Conservation (phyloP, 2,797 vertebrate species). For the Notoglanidium macrostoma region DNA sequence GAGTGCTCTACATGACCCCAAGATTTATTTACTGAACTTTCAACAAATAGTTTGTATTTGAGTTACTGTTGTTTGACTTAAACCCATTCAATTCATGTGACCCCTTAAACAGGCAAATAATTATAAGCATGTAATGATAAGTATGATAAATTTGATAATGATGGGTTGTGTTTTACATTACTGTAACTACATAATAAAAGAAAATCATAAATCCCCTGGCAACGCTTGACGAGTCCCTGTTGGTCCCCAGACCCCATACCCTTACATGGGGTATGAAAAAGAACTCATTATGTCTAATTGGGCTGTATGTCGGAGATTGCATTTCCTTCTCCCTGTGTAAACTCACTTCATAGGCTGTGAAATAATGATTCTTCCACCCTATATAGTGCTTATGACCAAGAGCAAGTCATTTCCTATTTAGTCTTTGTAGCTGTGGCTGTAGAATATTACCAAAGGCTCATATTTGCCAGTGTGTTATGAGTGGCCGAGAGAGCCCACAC, state of each 20-base stretch:
- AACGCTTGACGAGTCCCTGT: background rate
- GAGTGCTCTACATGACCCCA: background rate
- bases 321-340: background rate
- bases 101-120: background rate
- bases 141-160: background rate
- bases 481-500: background rate
- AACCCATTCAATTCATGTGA: background rate
- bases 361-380: background rate
- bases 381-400: background rate
- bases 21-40: slow-evolving; percentile 3
- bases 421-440: background rate
- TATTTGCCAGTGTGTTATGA: background rate
- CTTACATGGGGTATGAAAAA: background rate
- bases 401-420: background rate
- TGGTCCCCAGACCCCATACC: background rate
- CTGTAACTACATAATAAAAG: background rate
- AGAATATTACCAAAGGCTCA: background rate
- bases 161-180: slow-evolving; percentile 1
- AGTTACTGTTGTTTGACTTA: background rate
- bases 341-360: background rate
- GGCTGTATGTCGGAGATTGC: background rate
- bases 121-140: background rate
- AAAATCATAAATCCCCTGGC: background rate
- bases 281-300: background rate
- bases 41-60: background rate